Evolutionary conservation across 2,113 vertebrate genomes (phyloP), one percentile per base, ranked within the genome.

Genomic region (Notarius quadriscutis): DNA sequence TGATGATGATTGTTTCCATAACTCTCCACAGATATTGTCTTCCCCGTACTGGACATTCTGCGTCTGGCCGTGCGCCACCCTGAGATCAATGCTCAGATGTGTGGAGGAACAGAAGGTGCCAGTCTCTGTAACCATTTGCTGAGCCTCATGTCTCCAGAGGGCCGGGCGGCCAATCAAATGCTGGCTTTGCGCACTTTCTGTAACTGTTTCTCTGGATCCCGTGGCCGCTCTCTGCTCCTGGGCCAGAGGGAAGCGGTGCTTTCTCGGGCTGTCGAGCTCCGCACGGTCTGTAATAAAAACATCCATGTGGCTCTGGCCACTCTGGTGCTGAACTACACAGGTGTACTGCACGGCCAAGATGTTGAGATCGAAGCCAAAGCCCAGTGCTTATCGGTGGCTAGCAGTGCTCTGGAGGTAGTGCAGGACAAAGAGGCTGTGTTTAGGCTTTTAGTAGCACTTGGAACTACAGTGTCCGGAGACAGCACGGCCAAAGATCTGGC

Each of bases 371-470:
- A 99, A 93, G 98, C 96, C 84, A 99, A 99, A 95, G 97, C 98
- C 83, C 98, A 99, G 83, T 99, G 98, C 87, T 95, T 99, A 74
- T 99, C 98, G n/a, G 96, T 97, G 88, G 97, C 97, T 92, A 98
- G 97, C 89, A 95, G 97, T 84, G 93, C 96, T 88, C 95, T 99
- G 90, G 98, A 99, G 96, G 96, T 97, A 67, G 96, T 98, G 87
- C 95, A 97, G 95, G 98, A 99, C 93, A 96, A 96, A 91, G 98
- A 99, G 97, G 98, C 98, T 27, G 89, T 97, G 90, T 99, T 99
- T 94, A 96, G 98, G 95, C 94, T 99, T 81, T 96, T 99, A 84
- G 98, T 99, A 90, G 97, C 98, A 89, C 96, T 99, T 93, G 98
- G 98, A 92, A 99, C 98, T 3, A 95, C 97, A 7, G 96, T 99